Evolutionary conservation across 2,113 vertebrate genomes (phyloP), one percentile per base, ranked within the genome.

Genomic region (Dascyllus trimaculatus): DNA sequence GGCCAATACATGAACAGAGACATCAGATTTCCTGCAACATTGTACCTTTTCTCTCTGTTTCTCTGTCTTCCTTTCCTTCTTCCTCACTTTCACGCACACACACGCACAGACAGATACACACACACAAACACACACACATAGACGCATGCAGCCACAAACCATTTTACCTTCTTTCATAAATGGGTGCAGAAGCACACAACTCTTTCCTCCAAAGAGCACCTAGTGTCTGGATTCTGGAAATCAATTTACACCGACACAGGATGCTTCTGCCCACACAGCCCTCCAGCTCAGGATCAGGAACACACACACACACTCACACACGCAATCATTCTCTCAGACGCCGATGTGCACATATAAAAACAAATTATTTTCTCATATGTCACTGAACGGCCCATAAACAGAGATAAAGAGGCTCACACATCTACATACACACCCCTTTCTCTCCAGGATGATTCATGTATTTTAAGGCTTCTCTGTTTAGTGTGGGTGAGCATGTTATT

Each of bases 211-310:
- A 84, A 35, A 62, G 83, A 85, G 71, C 66, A 72, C 66, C 77
- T 58, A 62, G 72, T 19, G 71, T 87, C 78, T 81, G 75, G 82
- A 83, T 85, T 89, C 82, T 79, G 81, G 73, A 93, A 87, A 93
- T 93, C 90, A 90, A 85, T 90, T 89, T 82, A 81, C 52, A 81
- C 71, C 32, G 45, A 82, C 82, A 82, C 64, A 87, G 75, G 79
- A 85, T 62, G 72, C 75, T 71, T 75, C 81, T 89, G 74, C 86
- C 88, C 81, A 88, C 87, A 78, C 85, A 84, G 62, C 83, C 83
- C 85, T 65, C 56, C 58, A 88, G 85, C 84, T 72, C 32, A 78
- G 64, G 64, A 85, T 78, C 70, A 84, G 35, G 40, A 59, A 57
- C 67, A 70, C 46, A 64, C 63, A 51, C 40, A 51, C 77, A 76